These are phyloP conservation scores for Electrona antarctica DNA, from an alignment of 2,113 vertebrate genomes.

Conservation along the genomic window DNA sequence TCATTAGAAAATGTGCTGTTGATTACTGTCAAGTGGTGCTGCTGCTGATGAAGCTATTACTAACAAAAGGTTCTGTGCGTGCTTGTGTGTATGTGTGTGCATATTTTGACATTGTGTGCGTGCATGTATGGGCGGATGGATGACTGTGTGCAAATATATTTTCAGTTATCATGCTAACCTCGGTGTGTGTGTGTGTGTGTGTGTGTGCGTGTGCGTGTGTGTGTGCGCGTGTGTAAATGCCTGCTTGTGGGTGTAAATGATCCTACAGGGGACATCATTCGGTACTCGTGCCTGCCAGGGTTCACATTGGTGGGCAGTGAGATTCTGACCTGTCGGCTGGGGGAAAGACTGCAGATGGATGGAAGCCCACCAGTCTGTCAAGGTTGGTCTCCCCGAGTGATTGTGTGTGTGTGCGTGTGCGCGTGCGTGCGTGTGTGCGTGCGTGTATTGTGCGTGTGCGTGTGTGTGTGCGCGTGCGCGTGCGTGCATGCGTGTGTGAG, in stretches of 20 bases:
- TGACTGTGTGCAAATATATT: not conserved
- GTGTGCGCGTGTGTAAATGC: slow-evolving; percentile 22
- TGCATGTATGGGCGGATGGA: slow-evolving; percentile 1
- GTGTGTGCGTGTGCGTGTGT: not conserved
- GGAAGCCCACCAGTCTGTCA: slow-evolving; percentile 91
- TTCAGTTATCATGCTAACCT: not conserved
- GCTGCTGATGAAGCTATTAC: slow-evolving; percentile 25
- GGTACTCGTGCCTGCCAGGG: slow-evolving; percentile 93
- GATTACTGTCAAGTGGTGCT: slow-evolving; percentile 48
- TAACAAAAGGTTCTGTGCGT: slow-evolving; percentile 21
- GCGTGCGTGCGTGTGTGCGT: too few relatives aligned
- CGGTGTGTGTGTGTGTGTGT: slow-evolving; percentile 25
- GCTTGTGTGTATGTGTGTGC: slow-evolving; percentile 13
- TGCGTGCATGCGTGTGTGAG: not conserved
- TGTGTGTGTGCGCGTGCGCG: not conserved
- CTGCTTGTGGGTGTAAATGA: slow-evolving; percentile 37
- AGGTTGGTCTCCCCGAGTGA: slow-evolving; percentile 77
- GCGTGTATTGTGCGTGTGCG: too few relatives aligned
- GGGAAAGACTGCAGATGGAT: slow-evolving; percentile 95
- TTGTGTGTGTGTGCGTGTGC: slow-evolving; percentile 5
- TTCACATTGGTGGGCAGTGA: slow-evolving; percentile 94
- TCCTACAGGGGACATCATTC: slow-evolving; percentile 92
- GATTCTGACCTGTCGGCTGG: slow-evolving; percentile 92
- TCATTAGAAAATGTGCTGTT: slow-evolving; percentile 65
- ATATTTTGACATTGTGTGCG: slow-evolving; percentile 4